Base-by-base conservation (phyloP, 2,888 invertebrate species). In the Noctua comes region DNA sequence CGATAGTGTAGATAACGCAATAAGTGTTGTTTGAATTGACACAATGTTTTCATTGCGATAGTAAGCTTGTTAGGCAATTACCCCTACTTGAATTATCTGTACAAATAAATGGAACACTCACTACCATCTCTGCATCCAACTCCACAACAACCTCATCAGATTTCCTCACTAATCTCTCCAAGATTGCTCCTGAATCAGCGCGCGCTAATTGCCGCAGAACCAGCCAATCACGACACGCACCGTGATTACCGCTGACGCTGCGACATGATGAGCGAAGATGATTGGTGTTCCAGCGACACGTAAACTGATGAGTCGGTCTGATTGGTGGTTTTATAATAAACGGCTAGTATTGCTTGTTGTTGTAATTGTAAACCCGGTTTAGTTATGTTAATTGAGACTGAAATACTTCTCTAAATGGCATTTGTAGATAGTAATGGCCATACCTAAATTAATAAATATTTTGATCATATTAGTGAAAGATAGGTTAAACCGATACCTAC, bases 231-330 rank as follows among this genome's bases (percentile, higher is more conserved):
- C 64, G 59, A 54, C 79, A 86, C 85, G 82, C 87, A 82, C 73
- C 54, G 71, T 64, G 77, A 82, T 83, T 85, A 77, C 73, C 69
- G 87, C 88, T 88, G 88, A 88, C 80, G 43, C 57, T 27, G 75
- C 69, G 43, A 31, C 68, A 57, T 36, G 54, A 70, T 76, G 73
- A 71, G 40, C 40, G 62, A 73, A 83, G 73, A 76, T 85, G 85
- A 85, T 83, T 81, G 73, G 69, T 79, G 76, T 71, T 77, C 59
- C 16, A 48, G 72, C 54, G 27, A 18, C 48, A 16, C 46, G 31
- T 11, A 59, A 81, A 76, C 62, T 81, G 85, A 83, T 83, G 81
- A 76, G 51, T n/a, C 51, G 40, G 31, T 71, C 46, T 81, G 70
- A 83, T 85, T 85, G 73, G 59, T 48, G 57, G 46, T 73, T 70